Conservation (phyloP, 2,888 invertebrate species). For the Cerastis leucographa region DNA sequence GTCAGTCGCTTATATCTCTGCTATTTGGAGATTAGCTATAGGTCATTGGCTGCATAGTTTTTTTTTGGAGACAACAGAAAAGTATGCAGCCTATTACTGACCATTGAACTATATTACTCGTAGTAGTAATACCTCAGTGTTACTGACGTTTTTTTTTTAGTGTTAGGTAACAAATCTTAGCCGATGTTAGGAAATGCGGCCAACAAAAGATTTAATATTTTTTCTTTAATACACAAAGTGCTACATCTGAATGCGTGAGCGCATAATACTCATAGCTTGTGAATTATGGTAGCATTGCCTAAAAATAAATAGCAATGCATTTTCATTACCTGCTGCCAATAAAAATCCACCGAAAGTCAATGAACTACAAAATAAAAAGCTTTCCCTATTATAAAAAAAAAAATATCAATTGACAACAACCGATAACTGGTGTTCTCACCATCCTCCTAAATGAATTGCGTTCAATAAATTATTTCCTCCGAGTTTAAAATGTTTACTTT, state of each 20-base stretch:
- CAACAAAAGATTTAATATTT: background rate
- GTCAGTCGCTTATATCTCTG: background rate
- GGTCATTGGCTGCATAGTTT: slow-evolving; percentile 3
- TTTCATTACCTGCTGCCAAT: background rate
- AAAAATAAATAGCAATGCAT: background rate
- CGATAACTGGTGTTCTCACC: slow-evolving; percentile 62
- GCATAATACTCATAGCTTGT: background rate
- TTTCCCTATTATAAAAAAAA: background rate
- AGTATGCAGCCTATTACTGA: no score
- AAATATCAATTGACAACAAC: slow-evolving; percentile 14
- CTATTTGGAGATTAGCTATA: background rate
- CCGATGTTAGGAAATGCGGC: background rate
- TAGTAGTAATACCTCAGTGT: no score
- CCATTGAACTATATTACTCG: no score
- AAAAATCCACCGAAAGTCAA: background rate
- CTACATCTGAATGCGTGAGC: background rate
- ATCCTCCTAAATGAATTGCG: slow-evolving; percentile 68
- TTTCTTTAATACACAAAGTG: background rate
- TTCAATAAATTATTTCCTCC: slow-evolving; percentile 72
- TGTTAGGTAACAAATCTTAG: background rate
- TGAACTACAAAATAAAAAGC: background rate
- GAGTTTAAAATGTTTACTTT: slow-evolving; percentile 74
- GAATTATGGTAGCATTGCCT: background rate
- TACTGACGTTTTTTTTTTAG: background rate
- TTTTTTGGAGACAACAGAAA: background rate